Base-by-base conservation (phyloP, 2,888 invertebrate species). In the Scaptomyza reducta region DNA sequence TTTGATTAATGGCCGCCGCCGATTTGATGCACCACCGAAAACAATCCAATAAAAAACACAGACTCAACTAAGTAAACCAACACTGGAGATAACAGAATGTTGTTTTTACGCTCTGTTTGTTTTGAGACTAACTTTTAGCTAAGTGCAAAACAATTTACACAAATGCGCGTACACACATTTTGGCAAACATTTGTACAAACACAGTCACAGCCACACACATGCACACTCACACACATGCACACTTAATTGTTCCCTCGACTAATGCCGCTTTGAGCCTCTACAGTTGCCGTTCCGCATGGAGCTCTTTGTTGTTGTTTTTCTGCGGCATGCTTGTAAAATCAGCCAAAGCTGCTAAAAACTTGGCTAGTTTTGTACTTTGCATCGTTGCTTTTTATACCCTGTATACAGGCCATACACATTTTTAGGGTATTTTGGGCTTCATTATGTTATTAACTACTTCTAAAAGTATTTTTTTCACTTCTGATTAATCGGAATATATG, bases 111-210 rank as follows among this genome's bases (percentile, higher is more conserved):
- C 70, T 73, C 70, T 77, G 86, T 82, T 86, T 83, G 82, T 86
- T 83, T 80, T 72, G 72, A 57, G 66, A 68, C 61, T 72, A 79
- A 85, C 74, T 85, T 81, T 73, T 73, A 82, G 88, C 76, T 89
- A 89, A 87, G 89, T 89, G 87, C 86, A 88, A 86, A 87, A 86
- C 87, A 89, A 86, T 87, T 88, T 83, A 87, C 80, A 79, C 74
- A 82, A 88, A 88, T 76, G 75, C 79, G 62, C 71, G 50, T 69
- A 40, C 56, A 67, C 41, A 58, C 65, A 64, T 60, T 63, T 59
- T 40, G 58, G 50, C 69, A 47, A 40, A 49, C 44, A 51, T 41
- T 11, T 6, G 47, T 41, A 46, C 31, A 60, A 60, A 58, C 29
- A 68, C 55, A 59, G 60, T 54, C 38, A 44, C 18, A 61, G n/a